Percentiles rank a stretch among this genome's conserved stretches.
These are phyloP conservation scores for Numida meleagris DNA, from an alignment of 2,113 vertebrate genomes.

Conservation along the genomic window DNA sequence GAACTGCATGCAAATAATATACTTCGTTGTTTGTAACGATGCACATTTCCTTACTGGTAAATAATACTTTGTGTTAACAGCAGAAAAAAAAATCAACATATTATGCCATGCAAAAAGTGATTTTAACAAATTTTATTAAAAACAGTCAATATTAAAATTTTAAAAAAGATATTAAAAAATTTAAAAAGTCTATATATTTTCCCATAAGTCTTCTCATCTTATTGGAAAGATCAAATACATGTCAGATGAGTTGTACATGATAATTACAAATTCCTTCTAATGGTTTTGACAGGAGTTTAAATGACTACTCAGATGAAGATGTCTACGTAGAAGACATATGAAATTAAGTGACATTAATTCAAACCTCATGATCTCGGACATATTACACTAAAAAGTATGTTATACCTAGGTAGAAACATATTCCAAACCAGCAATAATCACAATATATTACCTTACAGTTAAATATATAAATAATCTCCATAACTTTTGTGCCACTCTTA, in stretches of 20 bases:
- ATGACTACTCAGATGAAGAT: background rate
- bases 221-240: background rate
- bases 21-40: background rate
- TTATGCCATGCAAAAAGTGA: accelerated
- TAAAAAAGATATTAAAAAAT: too few species aligned
- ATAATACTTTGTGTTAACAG: background rate
- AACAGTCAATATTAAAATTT: background rate
- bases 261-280: background rate
- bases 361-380: background rate
- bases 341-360: background rate
- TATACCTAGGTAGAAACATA: background rate
- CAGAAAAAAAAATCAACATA: background rate
- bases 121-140: background rate
- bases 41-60: background rate
- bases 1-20: background rate
- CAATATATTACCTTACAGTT: background rate
- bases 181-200: background rate
- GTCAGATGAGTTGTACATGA: background rate
- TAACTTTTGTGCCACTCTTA: background rate
- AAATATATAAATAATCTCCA: background rate
- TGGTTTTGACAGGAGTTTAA: background rate
- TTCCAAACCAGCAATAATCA: background rate
- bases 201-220: background rate
- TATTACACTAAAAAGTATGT: background rate
- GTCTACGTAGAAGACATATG: background rate